Conservation (phyloP, 2,113 vertebrate species). For the Microtus ochrogaster region DNA sequence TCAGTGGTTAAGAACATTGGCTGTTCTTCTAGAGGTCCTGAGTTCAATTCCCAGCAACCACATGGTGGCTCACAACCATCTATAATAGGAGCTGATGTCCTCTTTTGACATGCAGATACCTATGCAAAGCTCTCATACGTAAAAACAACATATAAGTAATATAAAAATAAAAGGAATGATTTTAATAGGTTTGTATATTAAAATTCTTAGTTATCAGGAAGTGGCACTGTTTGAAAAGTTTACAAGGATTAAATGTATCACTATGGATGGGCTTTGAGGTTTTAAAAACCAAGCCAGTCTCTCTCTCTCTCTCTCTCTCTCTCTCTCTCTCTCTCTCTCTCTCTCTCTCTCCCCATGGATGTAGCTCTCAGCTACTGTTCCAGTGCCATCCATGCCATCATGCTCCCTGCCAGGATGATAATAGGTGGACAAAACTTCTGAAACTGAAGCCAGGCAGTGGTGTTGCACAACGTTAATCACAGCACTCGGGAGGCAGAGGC, state of each 20-base stretch:
- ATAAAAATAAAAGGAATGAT: neutral
- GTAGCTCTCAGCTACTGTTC: neutral
- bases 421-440: neutral
- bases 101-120: neutral
- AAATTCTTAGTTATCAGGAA: neutral
- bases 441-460: neutral
- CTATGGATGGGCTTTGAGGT: neutral
- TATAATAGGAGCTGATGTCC: neutral
- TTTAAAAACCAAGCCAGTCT: neutral
- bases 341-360: rapidly evolving
- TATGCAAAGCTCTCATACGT: neutral
- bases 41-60: neutral
- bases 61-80: neutral
- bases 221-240: neutral
- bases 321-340: neutral
- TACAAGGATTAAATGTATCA: neutral
- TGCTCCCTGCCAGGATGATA: neutral
- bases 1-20: neutral
- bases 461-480: too few relatives aligned
- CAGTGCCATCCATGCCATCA: neutral
- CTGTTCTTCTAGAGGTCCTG: neutral
- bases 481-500: too few relatives aligned
- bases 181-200: neutral
- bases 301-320: neutral
- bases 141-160: neutral